phyloP scores from a whole-genome alignment of 2,113 vertebrate genomes.

The Ciconia maguari region DNA sequence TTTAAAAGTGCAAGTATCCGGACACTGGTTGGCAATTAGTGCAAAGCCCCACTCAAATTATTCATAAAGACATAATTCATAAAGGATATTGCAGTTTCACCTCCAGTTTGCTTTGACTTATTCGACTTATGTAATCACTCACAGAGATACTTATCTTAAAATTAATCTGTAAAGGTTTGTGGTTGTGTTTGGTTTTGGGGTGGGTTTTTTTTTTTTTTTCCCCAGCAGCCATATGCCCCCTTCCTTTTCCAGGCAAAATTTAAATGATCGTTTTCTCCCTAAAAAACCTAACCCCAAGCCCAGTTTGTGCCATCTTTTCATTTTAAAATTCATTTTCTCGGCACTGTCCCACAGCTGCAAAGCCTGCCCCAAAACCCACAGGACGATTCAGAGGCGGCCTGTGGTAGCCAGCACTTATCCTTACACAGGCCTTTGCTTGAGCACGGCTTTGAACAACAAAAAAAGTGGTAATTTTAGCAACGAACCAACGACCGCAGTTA shows the following conservation, averaged over 20 bases:
- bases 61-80: background rate
- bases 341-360: background rate
- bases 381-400: too few relatives aligned
- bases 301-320: too few relatives aligned
- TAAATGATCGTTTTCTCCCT: rapidly evolving
- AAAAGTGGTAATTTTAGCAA: background rate
- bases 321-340: too few relatives aligned
- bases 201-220: rapidly evolving
- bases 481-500: background rate
- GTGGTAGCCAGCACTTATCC: rapidly evolving
- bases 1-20: background rate
- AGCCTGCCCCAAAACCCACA: background rate
- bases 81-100: background rate
- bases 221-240: background rate
- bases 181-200: background rate
- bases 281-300: background rate
- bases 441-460: background rate
- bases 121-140: background rate
- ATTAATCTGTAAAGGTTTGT: background rate
- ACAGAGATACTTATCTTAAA: background rate
- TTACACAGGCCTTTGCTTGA: background rate
- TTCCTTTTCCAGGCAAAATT: background rate
- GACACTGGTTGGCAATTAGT: background rate
- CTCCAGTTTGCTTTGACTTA: background rate
- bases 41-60: background rate